A percentile compares a stretch with the other conserved stretches of the same genome.
phyloP scores from a whole-genome alignment of 2,888 invertebrate genomes.

The Cheilosia vulpina region DNA sequence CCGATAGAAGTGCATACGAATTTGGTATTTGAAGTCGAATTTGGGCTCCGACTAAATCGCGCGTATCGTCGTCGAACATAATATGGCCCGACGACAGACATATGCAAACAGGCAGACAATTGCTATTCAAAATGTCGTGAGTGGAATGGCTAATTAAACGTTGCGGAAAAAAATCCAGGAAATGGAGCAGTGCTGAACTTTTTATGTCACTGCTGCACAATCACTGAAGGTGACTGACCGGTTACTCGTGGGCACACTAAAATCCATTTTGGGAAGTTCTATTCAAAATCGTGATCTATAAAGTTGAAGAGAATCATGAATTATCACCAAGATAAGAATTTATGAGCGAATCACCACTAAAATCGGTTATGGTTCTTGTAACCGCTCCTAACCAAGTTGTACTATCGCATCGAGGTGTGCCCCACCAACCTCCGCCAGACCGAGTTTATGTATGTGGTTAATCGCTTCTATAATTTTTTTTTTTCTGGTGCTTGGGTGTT shows the following conservation, averaged over 20 bases:
- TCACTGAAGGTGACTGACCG: conserved; percentile 32
- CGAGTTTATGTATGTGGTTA: not conserved
- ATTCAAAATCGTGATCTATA: conserved; percentile 19
- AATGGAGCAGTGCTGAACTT: conserved; percentile 51
- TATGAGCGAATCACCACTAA: not conserved
- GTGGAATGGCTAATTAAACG: conserved; percentile 65
- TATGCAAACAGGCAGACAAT: conserved; percentile 34
- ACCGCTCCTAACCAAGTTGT: not conserved
- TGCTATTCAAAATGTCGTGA: conserved; percentile 61
- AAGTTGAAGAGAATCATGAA: conserved; percentile 23
- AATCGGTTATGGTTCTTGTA: not conserved
- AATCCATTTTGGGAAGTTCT: not conserved
- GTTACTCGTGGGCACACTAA: not conserved
- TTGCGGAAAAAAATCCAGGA: conserved; percentile 36
- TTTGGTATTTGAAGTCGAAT: conserved; percentile 50
- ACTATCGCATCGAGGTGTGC: no score
- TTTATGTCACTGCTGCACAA: conserved; percentile 6
- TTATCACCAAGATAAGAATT: conserved; percentile 17
- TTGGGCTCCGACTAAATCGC: conserved; percentile 27
- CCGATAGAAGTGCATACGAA: conserved; percentile 48
- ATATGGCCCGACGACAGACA: conserved; percentile 8
- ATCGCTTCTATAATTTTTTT: not conserved
- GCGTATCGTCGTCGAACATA: conserved; percentile 22
- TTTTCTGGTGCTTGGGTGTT: conserved; percentile 1
- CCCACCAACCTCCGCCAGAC: conserved; percentile 3